phyloP scores from a whole-genome alignment of 2,113 vertebrate genomes.

The Manacus vitellinus region DNA sequence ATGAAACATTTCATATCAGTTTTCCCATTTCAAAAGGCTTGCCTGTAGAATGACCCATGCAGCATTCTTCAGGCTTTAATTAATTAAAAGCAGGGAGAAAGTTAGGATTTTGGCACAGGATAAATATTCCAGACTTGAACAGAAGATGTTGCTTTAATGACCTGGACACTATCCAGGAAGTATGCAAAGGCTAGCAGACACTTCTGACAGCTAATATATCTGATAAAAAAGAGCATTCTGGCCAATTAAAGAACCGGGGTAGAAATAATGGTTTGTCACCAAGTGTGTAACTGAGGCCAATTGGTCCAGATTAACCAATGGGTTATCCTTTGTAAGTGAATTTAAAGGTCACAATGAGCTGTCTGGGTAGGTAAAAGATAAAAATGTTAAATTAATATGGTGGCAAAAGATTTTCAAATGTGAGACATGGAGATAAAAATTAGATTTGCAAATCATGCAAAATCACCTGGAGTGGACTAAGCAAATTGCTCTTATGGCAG shows the following conservation, averaged over 20 bases:
- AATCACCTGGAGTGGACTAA: conserved; percentile 71
- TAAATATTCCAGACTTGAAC: conserved; percentile 74
- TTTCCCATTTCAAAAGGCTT: conserved; percentile 28
- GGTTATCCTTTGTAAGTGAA: conserved; percentile 78
- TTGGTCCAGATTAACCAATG: conserved; percentile 80
- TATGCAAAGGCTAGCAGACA: conserved; percentile 76
- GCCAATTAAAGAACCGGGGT: conserved; percentile 80
- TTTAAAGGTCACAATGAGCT: conserved; percentile 77
- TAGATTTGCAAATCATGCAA: conserved; percentile 73
- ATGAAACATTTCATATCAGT: conserved; percentile 47
- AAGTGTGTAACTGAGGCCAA: conserved; percentile 78
- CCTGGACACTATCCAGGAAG: conserved; percentile 79
- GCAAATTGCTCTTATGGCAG: conserved; percentile 64
- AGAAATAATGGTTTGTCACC: conserved; percentile 82
- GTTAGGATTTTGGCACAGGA: conserved; percentile 65
- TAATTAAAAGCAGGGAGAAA: conserved; percentile 74
- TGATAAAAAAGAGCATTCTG: conserved; percentile 77
- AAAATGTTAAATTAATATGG: conserved; percentile 75
- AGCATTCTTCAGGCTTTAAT: conserved; percentile 73
- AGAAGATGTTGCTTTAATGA: conserved; percentile 81
- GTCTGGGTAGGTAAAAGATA: conserved; percentile 71
- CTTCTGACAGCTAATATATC: conserved; percentile 80
- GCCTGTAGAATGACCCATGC: conserved; percentile 61
- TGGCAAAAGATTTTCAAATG: conserved; percentile 67
- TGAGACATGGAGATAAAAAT: conserved; percentile 68